Evolutionary conservation across 1,140 invertebrate species (phyloP).

Genomic region (Penaeus indicus): DNA sequence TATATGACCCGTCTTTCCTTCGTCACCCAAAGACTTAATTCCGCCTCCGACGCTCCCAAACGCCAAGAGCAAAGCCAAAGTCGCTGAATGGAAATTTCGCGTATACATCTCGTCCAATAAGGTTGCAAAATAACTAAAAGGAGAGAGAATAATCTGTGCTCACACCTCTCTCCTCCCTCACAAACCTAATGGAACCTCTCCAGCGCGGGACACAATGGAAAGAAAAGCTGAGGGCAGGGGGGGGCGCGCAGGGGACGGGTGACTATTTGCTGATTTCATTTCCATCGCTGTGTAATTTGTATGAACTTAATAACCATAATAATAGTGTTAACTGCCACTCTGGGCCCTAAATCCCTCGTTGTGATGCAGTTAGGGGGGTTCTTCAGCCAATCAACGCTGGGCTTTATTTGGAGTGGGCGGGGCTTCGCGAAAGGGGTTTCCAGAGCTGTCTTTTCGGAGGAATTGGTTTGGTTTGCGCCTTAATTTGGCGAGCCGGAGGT

Average conservation of each 20-base stretch:
- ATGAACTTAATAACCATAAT: conserved; percentile 60
- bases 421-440: conserved; percentile 33
- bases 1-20: too few relatives aligned
- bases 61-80: too few relatives aligned
- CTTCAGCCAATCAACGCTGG: conserved; percentile 20
- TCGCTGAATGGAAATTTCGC: too few relatives aligned
- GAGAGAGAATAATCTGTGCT: neutral
- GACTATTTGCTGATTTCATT: conserved; percentile 58
- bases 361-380: conserved; percentile 40
- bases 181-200: conserved; percentile 47
- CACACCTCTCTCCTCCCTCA: neutral
- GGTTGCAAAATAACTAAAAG: too few relatives aligned
- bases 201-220: conserved; percentile 37
- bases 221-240: conserved; percentile 40
- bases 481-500: neutral
- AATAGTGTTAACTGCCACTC: conserved; percentile 57
- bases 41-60: too few relatives aligned
- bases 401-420: conserved; percentile 34
- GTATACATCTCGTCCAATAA: too few relatives aligned
- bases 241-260: neutral
- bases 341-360: conserved; percentile 21
- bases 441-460: conserved; percentile 10
- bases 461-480: conserved; percentile 29
- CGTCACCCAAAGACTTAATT: too few relatives aligned
- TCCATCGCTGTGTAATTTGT: conserved; percentile 56